Conservation (phyloP, 1,140 invertebrate genomes). For the Stegodyphus mimosarum region DNA sequence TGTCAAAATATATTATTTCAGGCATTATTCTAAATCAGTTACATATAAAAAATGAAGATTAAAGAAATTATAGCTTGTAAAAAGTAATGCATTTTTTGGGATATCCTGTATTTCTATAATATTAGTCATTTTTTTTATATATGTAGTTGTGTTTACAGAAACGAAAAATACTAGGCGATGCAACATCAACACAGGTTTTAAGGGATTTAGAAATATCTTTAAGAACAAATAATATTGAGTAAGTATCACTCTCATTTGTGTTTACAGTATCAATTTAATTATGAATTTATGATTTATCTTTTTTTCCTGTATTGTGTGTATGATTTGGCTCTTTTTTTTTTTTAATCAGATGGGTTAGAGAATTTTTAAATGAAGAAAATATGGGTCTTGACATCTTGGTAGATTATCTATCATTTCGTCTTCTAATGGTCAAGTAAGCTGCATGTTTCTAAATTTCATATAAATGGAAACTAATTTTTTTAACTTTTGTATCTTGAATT, state of each 20-base stretch:
- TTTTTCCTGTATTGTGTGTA: background rate
- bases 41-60: no score
- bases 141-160: conserved; percentile 74
- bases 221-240: conserved; percentile 99
- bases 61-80: no score
- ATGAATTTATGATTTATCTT: background rate
- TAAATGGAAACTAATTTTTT: conserved; percentile 58
- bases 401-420: conserved; percentile 94
- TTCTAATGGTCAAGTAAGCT: conserved; percentile 83
- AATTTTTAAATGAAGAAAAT: conserved; percentile 96
- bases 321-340: no score
- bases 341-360: conserved; percentile 89
- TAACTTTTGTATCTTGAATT: no score
- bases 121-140: background rate
- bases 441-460: background rate
- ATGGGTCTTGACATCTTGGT: conserved; percentile 95
- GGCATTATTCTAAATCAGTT: no score
- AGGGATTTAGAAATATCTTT: conserved; percentile 98
- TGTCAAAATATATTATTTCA: no score
- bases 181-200: conserved; percentile 97
- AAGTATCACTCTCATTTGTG: conserved; percentile 69
- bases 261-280: background rate
- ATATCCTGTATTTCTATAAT: background rate
- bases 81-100: no score
- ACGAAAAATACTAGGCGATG: conserved; percentile 95